A percentile compares a stretch with the other conserved stretches of the same genome.
Conservation (phyloP, 2,113 vertebrate species). For the Anoura caudifer region DNA sequence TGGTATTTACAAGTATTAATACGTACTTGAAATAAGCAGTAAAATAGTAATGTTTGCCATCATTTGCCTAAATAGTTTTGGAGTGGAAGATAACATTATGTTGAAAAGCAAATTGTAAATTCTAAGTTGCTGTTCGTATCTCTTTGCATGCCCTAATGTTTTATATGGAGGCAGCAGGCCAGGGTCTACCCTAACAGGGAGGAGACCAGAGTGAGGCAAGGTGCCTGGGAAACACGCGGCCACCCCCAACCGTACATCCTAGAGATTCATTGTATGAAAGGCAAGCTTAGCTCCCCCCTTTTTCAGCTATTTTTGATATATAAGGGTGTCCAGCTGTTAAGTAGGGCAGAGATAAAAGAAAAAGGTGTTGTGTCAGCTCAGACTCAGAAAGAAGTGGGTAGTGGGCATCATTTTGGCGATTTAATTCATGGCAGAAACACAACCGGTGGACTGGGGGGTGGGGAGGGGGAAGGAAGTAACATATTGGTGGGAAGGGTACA, state of each 20-base stretch:
- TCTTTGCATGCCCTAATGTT: neutral
- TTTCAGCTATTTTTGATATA: neutral
- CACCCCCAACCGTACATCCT: neutral
- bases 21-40: neutral
- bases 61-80: neutral
- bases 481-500: neutral
- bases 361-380: neutral
- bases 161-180: neutral
- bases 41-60: neutral
- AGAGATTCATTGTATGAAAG: neutral
- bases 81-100: neutral
- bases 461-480: neutral
- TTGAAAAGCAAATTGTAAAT: neutral
- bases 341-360: neutral
- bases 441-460: accelerated
- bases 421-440: neutral
- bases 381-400: neutral
- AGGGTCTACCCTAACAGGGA: neutral
- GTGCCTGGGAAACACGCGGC: neutral
- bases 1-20: neutral
- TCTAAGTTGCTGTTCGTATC: neutral
- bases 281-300: neutral
- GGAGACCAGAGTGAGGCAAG: neutral
- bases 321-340: neutral
- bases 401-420: neutral